Evolutionary conservation across 2,113 vertebrate species (phyloP), one percentile per base, ranked within the genome.

Genomic region (Origma solitaria): DNA sequence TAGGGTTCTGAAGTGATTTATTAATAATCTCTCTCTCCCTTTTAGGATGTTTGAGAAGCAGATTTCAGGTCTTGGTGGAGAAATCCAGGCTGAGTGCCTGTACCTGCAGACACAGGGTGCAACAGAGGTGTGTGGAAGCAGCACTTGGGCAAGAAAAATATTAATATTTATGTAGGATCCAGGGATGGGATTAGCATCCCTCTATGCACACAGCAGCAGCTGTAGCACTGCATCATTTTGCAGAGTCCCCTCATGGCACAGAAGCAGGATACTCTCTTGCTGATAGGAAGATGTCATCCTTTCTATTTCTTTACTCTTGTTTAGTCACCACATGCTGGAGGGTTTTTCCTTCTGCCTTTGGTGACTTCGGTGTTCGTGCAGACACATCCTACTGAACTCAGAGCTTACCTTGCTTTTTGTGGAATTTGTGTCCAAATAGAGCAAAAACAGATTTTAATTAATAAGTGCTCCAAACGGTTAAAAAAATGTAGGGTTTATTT

Each of bases 121-220:
- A 30, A 31, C 3, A 25, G 40, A 64, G 40, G 28, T 3, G 31
- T 0, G 11, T 9, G n/a, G 50, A 40, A 40, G 51, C 40, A 42
- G 35, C 13, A 35, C 16, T 1, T 6, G n/a, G 84, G 38, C 44
- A 68, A 38, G 35, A 50, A n/a, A 84, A 72, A 23, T 2, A 0
- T 33, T 28, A 12, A 20, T 54, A 35, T 17, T 77, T n/a, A 10
- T 7, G 25, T 9, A 35, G 19, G 49, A 23, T 49, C 22, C 17
- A 58, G 40, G 0, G 0, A 37, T 6, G 45, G 44, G 57, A 56
- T 84, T 60, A 35, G n/a, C 44, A 79, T 53, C 85, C 23, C 50
- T 64, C 66, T 22, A 0, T 3, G 6, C 17, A 57, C 22, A 5
- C 3, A 2, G 15, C 1, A 66, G 44, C 47, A 89, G 47, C 73